phyloP scores from a whole-genome alignment of 2,113 vertebrate genomes.

The Macrotis lagotis region DNA sequence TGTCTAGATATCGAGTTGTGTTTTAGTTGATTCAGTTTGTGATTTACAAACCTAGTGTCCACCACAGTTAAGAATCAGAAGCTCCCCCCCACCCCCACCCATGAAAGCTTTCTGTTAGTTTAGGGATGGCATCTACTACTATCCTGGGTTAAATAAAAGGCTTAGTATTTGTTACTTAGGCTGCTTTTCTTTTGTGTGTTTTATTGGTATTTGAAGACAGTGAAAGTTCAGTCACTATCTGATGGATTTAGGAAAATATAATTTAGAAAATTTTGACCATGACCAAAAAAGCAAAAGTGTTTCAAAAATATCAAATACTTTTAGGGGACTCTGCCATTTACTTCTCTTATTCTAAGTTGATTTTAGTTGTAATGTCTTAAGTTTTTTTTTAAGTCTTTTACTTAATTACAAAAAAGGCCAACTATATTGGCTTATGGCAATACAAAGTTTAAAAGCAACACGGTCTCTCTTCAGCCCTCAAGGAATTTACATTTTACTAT shows the following conservation, averaged over 20 bases:
- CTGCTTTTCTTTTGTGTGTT: not conserved
- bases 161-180: not conserved
- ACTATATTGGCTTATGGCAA: not conserved
- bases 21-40: conserved; percentile 37
- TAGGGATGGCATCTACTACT: conserved; percentile 34
- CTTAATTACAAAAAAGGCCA: not conserved
- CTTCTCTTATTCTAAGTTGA: conserved; percentile 34
- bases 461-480: not conserved
- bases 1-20: conserved; percentile 25
- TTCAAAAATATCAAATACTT: not conserved
- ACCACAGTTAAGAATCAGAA: conserved; percentile 24
- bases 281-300: conserved; percentile 15
- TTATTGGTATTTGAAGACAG: not conserved
- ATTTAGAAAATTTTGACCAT: conserved; percentile 41
- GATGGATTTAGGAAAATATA: not conserved
- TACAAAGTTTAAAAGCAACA: not conserved
- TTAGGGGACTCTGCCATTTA: not conserved
- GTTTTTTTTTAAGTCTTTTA: not conserved
- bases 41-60: not conserved
- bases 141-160: not conserved
- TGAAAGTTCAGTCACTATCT: not conserved
- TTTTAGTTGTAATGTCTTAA: not conserved
- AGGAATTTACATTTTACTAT: not conserved
- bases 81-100: conserved; percentile 2
- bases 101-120: conserved; percentile 4